A percentile compares a stretch with the other conserved stretches of the same genome.
Conservation (phyloP, 2,797 vertebrate species). For the Dicrostonyx torquatus region DNA sequence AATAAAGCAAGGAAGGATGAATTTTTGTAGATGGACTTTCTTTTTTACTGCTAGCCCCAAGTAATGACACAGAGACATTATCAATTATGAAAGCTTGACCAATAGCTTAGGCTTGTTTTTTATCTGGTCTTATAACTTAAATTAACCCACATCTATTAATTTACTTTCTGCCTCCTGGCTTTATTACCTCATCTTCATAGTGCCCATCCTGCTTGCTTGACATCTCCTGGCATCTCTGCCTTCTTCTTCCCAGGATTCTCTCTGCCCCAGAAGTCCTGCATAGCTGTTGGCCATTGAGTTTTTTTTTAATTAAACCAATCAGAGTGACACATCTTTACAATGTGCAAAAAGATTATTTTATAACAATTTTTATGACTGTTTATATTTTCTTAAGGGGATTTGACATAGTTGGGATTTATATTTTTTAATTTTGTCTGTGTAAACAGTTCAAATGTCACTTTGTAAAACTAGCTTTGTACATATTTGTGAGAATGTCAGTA, state of each 20-base stretch:
- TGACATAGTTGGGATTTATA: slow-evolving; percentile 21
- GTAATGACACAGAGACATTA: neutral
- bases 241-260: neutral
- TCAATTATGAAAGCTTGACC: neutral
- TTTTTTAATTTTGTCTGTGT: slow-evolving; percentile 15
- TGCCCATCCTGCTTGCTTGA: neutral
- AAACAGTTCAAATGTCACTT: slow-evolving; percentile 7
- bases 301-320: neutral
- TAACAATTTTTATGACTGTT: neutral
- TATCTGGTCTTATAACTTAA: neutral
- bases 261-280: neutral
- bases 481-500: neutral
- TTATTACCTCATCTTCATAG: neutral
- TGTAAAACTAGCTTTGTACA: neutral
- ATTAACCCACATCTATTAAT: neutral
- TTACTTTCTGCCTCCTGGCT: neutral
- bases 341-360: neutral
- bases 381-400: neutral
- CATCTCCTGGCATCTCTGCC: neutral
- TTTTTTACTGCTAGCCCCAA: neutral
- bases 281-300: neutral
- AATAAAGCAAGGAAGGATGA: neutral
- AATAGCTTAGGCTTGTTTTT: neutral
- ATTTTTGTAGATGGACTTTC: neutral
- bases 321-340: neutral